A percentile compares a stretch with the other conserved stretches of the same genome.
phyloP scores from a whole-genome alignment of 2,113 vertebrate genomes.

The Pelusios castaneus region DNA sequence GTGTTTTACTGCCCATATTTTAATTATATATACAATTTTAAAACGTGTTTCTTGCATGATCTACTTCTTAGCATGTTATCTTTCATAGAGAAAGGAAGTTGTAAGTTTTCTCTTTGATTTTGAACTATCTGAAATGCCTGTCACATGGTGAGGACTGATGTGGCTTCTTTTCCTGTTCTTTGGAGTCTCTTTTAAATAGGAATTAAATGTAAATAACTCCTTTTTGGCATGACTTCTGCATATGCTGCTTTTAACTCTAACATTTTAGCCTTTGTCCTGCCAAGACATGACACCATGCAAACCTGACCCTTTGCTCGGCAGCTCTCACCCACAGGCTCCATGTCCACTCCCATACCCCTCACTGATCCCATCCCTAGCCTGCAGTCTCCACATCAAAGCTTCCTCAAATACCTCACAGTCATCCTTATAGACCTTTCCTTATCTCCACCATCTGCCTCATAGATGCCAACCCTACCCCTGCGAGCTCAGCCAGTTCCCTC shows the following conservation, averaged over 20 bases:
- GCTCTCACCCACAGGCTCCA: not conserved
- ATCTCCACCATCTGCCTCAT: not conserved
- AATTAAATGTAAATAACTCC: slow-evolving; percentile 9
- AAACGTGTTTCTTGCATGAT: slow-evolving; percentile 36
- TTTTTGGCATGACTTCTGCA: not conserved
- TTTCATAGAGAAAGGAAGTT: not conserved
- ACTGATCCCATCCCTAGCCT: not conserved
- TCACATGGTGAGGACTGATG: slow-evolving; percentile 14
- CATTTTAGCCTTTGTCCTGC: not conserved
- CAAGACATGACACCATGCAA: not conserved
- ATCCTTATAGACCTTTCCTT: not conserved
- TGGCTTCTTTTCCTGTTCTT: not conserved
- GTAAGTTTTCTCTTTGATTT: slow-evolving; percentile 39
- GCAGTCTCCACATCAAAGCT: not conserved
- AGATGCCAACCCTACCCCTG: not conserved
- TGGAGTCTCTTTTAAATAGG: not conserved
- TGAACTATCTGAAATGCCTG: not conserved
- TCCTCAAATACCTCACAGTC: not conserved
- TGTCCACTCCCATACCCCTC: not conserved
- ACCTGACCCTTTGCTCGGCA: not conserved
- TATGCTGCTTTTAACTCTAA: not conserved
- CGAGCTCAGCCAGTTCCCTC: not conserved
- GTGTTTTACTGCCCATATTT: not conserved
- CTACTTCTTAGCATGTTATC: not conserved
- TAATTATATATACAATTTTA: slow-evolving; percentile 46